Percentiles rank a stretch among this genome's conserved stretches.
Evolutionary conservation across 1,140 invertebrate genomes (phyloP).

Genomic region (Pentalonia nigronervosa): DNA sequence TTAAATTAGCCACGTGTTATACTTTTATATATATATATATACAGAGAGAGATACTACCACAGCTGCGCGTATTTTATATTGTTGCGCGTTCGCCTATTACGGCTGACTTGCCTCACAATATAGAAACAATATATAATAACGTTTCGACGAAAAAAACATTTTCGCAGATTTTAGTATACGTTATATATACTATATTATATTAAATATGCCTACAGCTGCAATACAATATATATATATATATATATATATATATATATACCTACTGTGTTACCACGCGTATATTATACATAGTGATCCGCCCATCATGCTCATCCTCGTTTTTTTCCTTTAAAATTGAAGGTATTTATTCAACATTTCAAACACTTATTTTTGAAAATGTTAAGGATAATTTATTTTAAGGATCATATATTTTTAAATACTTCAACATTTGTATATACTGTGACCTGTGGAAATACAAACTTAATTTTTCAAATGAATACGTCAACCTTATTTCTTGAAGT

Average conservation of each 20-base stretch:
- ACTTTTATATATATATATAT: neutral
- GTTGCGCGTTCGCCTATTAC: neutral
- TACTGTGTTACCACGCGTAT: neutral
- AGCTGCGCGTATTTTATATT: neutral
- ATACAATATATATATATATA: neutral
- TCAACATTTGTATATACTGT: neutral
- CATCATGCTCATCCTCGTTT: neutral
- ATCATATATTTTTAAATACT: neutral
- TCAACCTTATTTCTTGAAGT: too few relatives aligned
- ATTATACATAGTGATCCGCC: neutral
- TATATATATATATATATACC: neutral
- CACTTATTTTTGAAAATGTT: neutral
- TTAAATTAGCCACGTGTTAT: neutral
- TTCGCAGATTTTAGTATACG: neutral
- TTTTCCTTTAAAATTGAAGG: neutral
- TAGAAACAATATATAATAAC: neutral
- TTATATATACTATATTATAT: neutral
- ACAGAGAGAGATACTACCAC: neutral
- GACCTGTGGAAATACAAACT: neutral
- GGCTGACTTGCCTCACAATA: neutral
- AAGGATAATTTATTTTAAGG: neutral
- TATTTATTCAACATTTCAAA: neutral
- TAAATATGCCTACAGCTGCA: neutral
- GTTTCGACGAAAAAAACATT: neutral
- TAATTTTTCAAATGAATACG: neutral